Evolutionary conservation across 2,797 vertebrate species (phyloP).

Genomic region (Megalops cyprinoides): DNA sequence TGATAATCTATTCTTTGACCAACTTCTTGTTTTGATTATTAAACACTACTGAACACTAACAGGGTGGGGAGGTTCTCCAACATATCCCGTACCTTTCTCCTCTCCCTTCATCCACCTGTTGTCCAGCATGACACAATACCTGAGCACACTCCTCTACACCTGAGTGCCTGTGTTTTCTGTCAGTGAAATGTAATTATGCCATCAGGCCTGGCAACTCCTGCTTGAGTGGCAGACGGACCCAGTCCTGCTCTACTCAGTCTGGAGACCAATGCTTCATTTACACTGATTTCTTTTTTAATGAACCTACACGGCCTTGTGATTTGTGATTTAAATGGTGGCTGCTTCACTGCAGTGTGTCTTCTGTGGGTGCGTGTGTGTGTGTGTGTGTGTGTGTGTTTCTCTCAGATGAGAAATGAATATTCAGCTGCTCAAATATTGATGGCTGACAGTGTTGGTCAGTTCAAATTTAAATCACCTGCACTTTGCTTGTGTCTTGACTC

Average conservation of each 20-base stretch:
- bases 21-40: constrained; percentile 4
- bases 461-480: neutral
- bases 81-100: neutral
- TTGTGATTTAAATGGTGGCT: neutral
- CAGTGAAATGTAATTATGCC: too few species aligned
- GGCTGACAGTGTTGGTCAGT: neutral
- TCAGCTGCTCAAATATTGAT: neutral
- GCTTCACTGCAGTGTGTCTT: neutral
- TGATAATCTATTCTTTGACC: neutral
- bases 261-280: too few species aligned
- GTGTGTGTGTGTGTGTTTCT: neutral
- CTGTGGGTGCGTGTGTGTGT: neutral
- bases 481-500: neutral
- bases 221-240: too few species aligned
- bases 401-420: neutral
- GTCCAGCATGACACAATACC: too few species aligned
- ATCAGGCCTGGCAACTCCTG: too few species aligned
- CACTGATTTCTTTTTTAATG: too few species aligned
- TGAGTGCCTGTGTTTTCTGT: too few species aligned
- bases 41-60: neutral
- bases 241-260: too few species aligned
- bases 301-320: too few species aligned
- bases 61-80: neutral
- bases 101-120: neutral
- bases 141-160: too few species aligned